Conservation (phyloP, 2,888 invertebrate genomes). For the Tipula unca region DNA sequence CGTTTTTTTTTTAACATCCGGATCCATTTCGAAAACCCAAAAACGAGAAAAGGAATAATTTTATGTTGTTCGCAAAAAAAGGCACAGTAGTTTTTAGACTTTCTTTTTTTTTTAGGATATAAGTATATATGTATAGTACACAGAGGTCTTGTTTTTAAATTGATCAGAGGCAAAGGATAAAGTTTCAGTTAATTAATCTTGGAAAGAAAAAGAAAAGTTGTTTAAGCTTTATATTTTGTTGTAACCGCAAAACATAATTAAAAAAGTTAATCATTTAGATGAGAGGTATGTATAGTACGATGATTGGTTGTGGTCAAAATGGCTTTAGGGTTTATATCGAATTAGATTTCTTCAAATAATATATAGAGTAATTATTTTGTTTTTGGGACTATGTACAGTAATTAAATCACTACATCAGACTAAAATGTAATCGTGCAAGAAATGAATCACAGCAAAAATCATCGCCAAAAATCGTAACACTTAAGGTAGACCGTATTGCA, state of each 20-base stretch:
- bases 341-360: not conserved
- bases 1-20: not conserved
- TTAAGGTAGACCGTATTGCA: too few species aligned
- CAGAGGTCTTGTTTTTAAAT: not conserved
- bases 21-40: not conserved
- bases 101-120: not conserved
- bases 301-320: not conserved
- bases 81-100: not conserved
- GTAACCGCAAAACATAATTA: not conserved
- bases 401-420: too few species aligned
- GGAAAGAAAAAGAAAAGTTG: not conserved
- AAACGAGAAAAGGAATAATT: not conserved
- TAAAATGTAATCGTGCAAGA: too few species aligned
- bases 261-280: not conserved
- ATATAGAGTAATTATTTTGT: not conserved
- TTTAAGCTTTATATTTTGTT: not conserved
- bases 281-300: not conserved
- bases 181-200: not conserved
- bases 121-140: not conserved
- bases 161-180: not conserved
- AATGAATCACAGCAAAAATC: too few species aligned
- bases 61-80: not conserved
- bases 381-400: not conserved
- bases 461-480: too few species aligned
- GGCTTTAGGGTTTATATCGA: not conserved